Conservation (phyloP, 2,113 vertebrate genomes). For the Seriola quinqueradiata region DNA sequence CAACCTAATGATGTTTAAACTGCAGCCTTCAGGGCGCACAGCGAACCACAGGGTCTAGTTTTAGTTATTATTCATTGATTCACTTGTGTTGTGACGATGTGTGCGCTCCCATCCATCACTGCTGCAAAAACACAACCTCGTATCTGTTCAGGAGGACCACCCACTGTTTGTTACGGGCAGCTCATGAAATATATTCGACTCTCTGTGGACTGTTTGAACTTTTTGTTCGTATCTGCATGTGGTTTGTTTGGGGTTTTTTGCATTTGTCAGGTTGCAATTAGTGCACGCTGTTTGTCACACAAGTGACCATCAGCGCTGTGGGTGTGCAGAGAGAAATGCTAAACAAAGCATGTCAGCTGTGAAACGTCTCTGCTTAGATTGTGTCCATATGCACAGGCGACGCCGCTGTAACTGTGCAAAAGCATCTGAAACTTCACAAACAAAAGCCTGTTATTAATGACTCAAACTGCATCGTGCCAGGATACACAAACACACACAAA, state of each 20-base stretch:
- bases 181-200: slow-evolving; percentile 36
- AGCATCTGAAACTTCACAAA: not conserved
- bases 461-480: not conserved
- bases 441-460: slow-evolving; percentile 3
- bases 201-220: slow-evolving; percentile 26
- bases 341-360: slow-evolving; percentile 27
- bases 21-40: not conserved
- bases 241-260: slow-evolving; percentile 23
- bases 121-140: slow-evolving; percentile 27
- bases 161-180: slow-evolving; percentile 33
- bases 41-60: slow-evolving; percentile 18
- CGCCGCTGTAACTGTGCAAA: not conserved
- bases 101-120: slow-evolving; percentile 5
- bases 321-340: slow-evolving; percentile 11
- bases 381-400: not conserved
- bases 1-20: slow-evolving; percentile 25
- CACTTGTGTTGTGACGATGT: not conserved
- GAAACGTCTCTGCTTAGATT: slow-evolving; percentile 14
- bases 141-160: slow-evolving; percentile 37
- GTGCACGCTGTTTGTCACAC: slow-evolving; percentile 46
- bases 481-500: not conserved
- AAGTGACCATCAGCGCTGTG: not conserved
- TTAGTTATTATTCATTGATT: slow-evolving; percentile 33
- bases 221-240: slow-evolving; percentile 4
- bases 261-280: slow-evolving; percentile 56